These are phyloP conservation scores for Hippocampus zosterae DNA, from an alignment of 2,113 vertebrate species.

Conservation along the genomic window DNA sequence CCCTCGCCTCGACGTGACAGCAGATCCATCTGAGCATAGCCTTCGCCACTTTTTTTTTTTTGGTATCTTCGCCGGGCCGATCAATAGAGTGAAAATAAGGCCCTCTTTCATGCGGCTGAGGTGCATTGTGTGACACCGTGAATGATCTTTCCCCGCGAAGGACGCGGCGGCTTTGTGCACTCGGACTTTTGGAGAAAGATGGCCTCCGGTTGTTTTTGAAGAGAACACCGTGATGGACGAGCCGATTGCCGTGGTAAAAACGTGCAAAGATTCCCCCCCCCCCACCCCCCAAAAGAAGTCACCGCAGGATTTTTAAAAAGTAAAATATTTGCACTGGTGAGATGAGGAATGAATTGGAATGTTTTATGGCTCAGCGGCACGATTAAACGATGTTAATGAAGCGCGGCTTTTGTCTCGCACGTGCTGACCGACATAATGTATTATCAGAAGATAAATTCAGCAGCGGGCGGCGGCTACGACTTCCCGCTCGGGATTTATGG, in stretches of 20 bases:
- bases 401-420: constrained; percentile 50
- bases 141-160: constrained; percentile 21
- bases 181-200: constrained; percentile 37
- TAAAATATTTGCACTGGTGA: constrained; percentile 25
- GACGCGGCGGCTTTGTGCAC: constrained; percentile 16
- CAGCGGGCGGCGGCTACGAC: constrained; percentile 23
- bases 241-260: constrained; percentile 4
- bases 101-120: constrained; percentile 62
- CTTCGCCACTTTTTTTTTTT: constrained; percentile 55
- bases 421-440: constrained; percentile 40
- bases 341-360: constrained; percentile 32
- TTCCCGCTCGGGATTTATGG: constrained; percentile 52
- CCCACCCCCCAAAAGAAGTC: background rate
- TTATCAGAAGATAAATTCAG: constrained; percentile 39
- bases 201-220: constrained; percentile 63
- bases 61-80: constrained; percentile 50
- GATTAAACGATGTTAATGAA: constrained; percentile 55
- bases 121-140: constrained; percentile 39
- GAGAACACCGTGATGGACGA: constrained; percentile 49
- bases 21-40: constrained; percentile 64
- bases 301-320: constrained; percentile 11
- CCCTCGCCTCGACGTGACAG: constrained; percentile 60
- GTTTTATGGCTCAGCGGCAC: constrained; percentile 26
- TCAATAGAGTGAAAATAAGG: constrained; percentile 70
- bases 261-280: background rate